These are phyloP conservation scores for Drosophila baimaii DNA, from an alignment of 1,140 invertebrate species.

Conservation along the genomic window DNA sequence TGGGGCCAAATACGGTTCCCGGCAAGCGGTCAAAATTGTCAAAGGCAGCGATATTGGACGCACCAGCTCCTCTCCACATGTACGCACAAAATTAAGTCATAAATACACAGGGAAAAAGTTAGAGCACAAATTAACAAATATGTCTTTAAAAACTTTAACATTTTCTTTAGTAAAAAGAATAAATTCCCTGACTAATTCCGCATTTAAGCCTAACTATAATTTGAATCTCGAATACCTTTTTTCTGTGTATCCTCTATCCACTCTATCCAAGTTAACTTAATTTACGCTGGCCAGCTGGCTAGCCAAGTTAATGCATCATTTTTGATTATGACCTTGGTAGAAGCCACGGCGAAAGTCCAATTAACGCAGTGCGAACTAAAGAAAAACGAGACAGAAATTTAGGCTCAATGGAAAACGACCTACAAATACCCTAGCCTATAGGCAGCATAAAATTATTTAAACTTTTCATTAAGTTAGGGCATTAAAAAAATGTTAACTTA, in stretches of 20 bases:
- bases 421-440: conserved; percentile 9
- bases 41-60: conserved; percentile 65
- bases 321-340: conserved; percentile 56
- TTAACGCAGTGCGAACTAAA: conserved; percentile 50
- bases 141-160: neutral
- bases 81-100: conserved; percentile 35
- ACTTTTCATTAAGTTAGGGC: conserved; percentile 12
- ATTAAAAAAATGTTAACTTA: too few relatives aligned
- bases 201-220: too few relatives aligned
- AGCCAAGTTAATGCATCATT: conserved; percentile 34
- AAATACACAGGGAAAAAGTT: conserved; percentile 3
- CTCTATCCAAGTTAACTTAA: conserved; percentile 19
- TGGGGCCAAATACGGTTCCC: conserved; percentile 79
- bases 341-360: conserved; percentile 36
- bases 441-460: neutral
- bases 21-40: conserved; percentile 78
- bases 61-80: conserved; percentile 48
- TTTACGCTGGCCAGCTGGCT: conserved; percentile 22
- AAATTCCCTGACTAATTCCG: neutral
- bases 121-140: too few relatives aligned
- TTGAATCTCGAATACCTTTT: neutral
- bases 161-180: neutral
- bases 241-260: neutral
- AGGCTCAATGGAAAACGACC: neutral
- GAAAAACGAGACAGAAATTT: conserved; percentile 17